Base-by-base conservation (phyloP, 2,797 vertebrate species). In the Sebastes flavidus region DNA sequence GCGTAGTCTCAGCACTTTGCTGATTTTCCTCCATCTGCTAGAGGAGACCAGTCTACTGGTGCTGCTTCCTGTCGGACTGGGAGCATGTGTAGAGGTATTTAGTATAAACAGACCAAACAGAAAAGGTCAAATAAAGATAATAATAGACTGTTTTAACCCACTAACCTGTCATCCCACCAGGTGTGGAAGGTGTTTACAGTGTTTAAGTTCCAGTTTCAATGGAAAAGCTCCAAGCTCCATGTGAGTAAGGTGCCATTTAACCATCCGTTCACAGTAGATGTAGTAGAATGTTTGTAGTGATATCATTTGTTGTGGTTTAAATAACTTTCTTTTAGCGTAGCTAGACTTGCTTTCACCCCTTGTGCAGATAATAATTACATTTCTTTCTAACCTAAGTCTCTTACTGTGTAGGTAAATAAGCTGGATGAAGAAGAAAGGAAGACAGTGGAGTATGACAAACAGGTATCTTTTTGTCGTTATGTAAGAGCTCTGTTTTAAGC, bases 151-250 rank as follows among this genome's bases (percentile, higher is more conserved):
- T 18, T 82, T 65, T 27, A 71, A 71, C n/a, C 16, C 4, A 29
- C 10, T 69, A 6, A 32, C 13, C 6, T 60, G 27, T 75, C 16
- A 5, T 73, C 27, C 67, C 22, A 25, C 10, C 83, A 99, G 98
- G 95, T 98, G 3, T 99, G 98, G 97, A 99, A 99, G 89, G 96
- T 99, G 73, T 98, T 97, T 80, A 98, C 96, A 85, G 97, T 97
- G 12, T 94, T 97, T 94, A 97, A 97, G 87, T 96, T 97, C 93
- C 95, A 94, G 5, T 42, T 96, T 20, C 86, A 87, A 12, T 97
- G 96, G 95, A 93, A 81, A 84, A 95, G 95, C 80, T 91, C 95
- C 65, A 93, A 81, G 76, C 77, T 90, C 30, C 78, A 87, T 16
- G 91, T 94, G 77, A 93, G 90, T 90, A 69, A 24, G 30, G 1